Percentiles rank a stretch among this genome's conserved stretches.
phyloP scores from a whole-genome alignment of 2,797 vertebrate species.

The Parambassis ranga region DNA sequence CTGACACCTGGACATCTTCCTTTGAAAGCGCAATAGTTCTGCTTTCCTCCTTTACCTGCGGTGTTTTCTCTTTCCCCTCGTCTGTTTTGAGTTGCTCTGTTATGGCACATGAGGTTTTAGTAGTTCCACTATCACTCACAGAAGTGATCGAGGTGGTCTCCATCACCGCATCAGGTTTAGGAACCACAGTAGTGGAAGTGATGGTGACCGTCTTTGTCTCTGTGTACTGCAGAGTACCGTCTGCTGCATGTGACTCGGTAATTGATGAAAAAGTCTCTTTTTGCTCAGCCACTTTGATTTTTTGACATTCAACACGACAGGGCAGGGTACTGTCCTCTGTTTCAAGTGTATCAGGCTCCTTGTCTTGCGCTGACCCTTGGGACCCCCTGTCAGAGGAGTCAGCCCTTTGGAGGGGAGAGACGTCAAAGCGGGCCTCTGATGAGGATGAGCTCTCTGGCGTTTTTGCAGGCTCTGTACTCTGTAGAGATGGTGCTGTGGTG shows the following conservation, averaged over 20 bases:
- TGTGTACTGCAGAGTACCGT: slow-evolving; percentile 15
- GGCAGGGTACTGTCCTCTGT: slow-evolving; percentile 71
- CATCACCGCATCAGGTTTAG: slow-evolving; percentile 56
- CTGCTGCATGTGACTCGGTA: slow-evolving; percentile 34
- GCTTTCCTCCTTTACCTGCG: slow-evolving; percentile 23
- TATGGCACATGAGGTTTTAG: slow-evolving; percentile 53
- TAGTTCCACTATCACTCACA: slow-evolving; percentile 60
- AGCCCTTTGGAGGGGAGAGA: slow-evolving; percentile 80
- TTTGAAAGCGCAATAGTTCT: slow-evolving; percentile 3
- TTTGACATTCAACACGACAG: slow-evolving; percentile 78
- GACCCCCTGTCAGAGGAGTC: slow-evolving; percentile 61
- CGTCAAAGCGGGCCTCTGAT: slow-evolving; percentile 76
- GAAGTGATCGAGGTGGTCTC: slow-evolving; percentile 56
- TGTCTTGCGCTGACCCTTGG: slow-evolving; percentile 67
- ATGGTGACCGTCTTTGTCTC: slow-evolving; percentile 43
- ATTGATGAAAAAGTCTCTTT: slow-evolving; percentile 35
- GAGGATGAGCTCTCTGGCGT: slow-evolving; percentile 53
- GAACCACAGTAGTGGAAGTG: slow-evolving; percentile 32
- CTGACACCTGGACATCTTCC: slow-evolving; percentile 21
- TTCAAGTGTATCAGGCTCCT: slow-evolving; percentile 64
- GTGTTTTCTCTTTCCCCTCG: slow-evolving; percentile 42
- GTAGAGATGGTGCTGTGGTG: slow-evolving; percentile 4
- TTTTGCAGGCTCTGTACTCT: slow-evolving; percentile 47
- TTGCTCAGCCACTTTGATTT: slow-evolving; percentile 50
- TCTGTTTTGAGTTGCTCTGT: slow-evolving; percentile 49